Evolutionary conservation across 2,113 vertebrate species (phyloP).

Genomic region (western clawed frog (Xenopus tropicalis)): UCB_Xtro_10.0 CM004447.2:82988001-82988500

Average conservation of each 20-base stretch:
- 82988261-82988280: constrained; percentile 81
- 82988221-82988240: constrained; percentile 57
- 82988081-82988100: constrained; percentile 51
- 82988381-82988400: no score
- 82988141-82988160: constrained; percentile 51
- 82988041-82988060: constrained; percentile 67
- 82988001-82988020: constrained; percentile 55
- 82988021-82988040: constrained; percentile 45
- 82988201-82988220: constrained; percentile 71
- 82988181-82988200: constrained; percentile 61
- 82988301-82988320: constrained; percentile 61
- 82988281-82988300: constrained; percentile 61
- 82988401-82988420: no score
- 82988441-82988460: no score
- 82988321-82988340: constrained; percentile 39
- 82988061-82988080: constrained; percentile 42
- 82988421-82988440: no score
- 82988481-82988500: no score
- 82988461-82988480: no score
- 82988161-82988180: constrained; percentile 48
- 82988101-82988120: constrained; percentile 58
- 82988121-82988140: constrained; percentile 55
- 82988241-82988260: constrained; percentile 74
- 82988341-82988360: constrained; percentile 13
- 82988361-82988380: no score